Base-by-base conservation (phyloP, 2,888 invertebrate genomes). In the Hypselothyrea guttata region DNA sequence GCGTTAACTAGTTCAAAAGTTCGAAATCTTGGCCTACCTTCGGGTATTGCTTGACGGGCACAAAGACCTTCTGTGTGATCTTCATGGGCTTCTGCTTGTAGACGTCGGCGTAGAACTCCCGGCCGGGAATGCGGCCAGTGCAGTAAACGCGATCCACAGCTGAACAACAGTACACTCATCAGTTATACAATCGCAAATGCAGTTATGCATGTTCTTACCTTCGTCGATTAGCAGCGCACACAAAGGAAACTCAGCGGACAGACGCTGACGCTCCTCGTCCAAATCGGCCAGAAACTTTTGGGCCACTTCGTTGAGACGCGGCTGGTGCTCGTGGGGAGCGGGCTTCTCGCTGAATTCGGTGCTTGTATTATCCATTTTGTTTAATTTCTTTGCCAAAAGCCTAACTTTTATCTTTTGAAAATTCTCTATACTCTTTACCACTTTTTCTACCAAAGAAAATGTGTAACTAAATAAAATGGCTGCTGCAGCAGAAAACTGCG, bases 71-170 rank as follows among this genome's bases (percentile, higher is more conserved):
- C 53, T 89, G 89, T 0, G 87, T 82, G 2, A 89, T 76, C 62
- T 89, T 88, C 66, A 89, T 87, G 5, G 88, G 88, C 59, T 89
- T 89, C 47, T 89, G 95, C 76, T 93, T 92, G 88, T 93, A 94
- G 18, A 95, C 94, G 89, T 95, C 95, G 16, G 95, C 92, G 87
- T 95, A 94, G 89, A 94, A 87, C 74, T 94, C 95, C 48, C 92
- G 92, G 4, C 91, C 90, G 0, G 94, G 94, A 34, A 92, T 90
- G 61, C 94, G 92, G 0, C 94, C 94, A n/a, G 92, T 91, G 0
- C 92, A 89, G 86, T 95, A 94, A 8, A 94, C 93, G 87, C 93
- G 93, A 73, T 93, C 91, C 46, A 95, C 94, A 90, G 95, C 95
- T 95, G 89, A 5, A 38, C 12, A 8, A n/a, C n/a, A n/a, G 18